phyloP scores from a whole-genome alignment of 2,113 vertebrate species.

The Gymnogyps californianus region DNA sequence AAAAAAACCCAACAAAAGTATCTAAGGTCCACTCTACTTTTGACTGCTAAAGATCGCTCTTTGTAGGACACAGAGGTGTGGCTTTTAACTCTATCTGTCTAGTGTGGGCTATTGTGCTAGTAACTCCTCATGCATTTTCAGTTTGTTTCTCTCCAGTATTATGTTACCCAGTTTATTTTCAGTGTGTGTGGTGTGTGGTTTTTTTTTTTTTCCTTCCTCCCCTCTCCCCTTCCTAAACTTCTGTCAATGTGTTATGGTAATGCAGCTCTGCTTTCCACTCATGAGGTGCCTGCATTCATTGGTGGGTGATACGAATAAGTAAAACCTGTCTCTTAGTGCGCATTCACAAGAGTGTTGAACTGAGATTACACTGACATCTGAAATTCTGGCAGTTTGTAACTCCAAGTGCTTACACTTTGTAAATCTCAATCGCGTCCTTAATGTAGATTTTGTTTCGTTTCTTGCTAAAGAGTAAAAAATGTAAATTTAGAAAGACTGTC shows the following conservation, averaged over 20 bases:
- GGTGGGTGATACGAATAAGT: conserved; percentile 67
- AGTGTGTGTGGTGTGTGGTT: not conserved
- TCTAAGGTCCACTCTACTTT: not conserved
- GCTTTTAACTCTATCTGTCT: not conserved
- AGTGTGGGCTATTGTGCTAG: not conserved
- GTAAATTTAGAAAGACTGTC: conserved; percentile 63
- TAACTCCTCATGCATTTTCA: conserved; percentile 18
- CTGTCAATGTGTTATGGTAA: conserved; percentile 67
- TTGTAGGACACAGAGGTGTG: not conserved
- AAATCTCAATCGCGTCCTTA: conserved; percentile 62
- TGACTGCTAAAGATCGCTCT: not conserved
- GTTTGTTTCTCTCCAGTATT: conserved; percentile 40
- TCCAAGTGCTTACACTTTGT: conserved; percentile 67
- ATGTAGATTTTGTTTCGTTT: conserved; percentile 67
- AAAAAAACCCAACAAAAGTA: not conserved
- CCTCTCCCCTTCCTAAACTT: conserved; percentile 47
- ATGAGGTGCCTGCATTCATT: conserved; percentile 66
- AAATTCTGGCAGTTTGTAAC: conserved; percentile 67
- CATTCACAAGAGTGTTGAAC: conserved; percentile 65
- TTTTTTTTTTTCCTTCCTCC: not conserved
- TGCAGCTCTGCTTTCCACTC: conserved; percentile 47
- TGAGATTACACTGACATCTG: conserved; percentile 68
- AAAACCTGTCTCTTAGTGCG: conserved; percentile 65
- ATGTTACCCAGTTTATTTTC: conserved; percentile 47
- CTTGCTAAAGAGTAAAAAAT: conserved; percentile 64